A percentile compares a stretch with the other conserved stretches of the same genome.
Conservation (phyloP, 2,113 vertebrate species). For the Sturnira hondurensis region DNA sequence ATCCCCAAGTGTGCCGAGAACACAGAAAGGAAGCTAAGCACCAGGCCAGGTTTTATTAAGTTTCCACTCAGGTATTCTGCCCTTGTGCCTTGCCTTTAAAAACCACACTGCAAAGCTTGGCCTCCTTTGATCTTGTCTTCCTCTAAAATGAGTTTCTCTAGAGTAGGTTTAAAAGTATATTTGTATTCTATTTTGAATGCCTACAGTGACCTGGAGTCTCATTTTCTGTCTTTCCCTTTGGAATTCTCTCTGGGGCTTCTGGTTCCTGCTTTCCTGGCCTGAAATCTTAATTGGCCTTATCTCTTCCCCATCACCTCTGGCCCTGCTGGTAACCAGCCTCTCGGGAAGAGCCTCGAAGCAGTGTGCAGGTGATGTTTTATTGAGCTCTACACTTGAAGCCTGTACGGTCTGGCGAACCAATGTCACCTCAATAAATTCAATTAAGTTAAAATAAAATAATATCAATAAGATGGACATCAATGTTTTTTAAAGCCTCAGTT, state of each 20-base stretch:
- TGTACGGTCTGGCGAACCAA: no score
- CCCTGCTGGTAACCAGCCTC: slow-evolving; percentile 26
- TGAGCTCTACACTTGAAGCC: no score
- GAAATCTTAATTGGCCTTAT: slow-evolving; percentile 67
- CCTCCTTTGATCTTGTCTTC: slow-evolving; percentile 55
- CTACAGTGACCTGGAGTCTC: slow-evolving; percentile 37
- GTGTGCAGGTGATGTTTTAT: no score
- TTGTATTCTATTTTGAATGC: slow-evolving; percentile 55
- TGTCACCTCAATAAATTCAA: no score
- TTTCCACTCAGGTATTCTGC: slow-evolving; percentile 42
- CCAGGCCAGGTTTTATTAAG: not conserved
- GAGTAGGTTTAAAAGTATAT: slow-evolving; percentile 27
- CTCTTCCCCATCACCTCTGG: slow-evolving; percentile 34
- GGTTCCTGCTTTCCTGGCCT: slow-evolving; percentile 23
- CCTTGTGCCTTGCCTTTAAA: slow-evolving; percentile 18
- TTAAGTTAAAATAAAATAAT: no score
- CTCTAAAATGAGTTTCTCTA: slow-evolving; percentile 60
- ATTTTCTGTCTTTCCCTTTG: not conserved
- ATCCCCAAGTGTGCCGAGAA: slow-evolving; percentile 33
- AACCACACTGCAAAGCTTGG: slow-evolving; percentile 17
- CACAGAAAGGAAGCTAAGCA: slow-evolving; percentile 33
- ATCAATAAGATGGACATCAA: no score
- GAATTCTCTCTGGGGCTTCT: slow-evolving; percentile 33
- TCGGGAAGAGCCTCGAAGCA: not conserved
- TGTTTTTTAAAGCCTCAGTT: not conserved